Conservation (phyloP, 2,888 invertebrate genomes). For the Hololepta plana region DNA sequence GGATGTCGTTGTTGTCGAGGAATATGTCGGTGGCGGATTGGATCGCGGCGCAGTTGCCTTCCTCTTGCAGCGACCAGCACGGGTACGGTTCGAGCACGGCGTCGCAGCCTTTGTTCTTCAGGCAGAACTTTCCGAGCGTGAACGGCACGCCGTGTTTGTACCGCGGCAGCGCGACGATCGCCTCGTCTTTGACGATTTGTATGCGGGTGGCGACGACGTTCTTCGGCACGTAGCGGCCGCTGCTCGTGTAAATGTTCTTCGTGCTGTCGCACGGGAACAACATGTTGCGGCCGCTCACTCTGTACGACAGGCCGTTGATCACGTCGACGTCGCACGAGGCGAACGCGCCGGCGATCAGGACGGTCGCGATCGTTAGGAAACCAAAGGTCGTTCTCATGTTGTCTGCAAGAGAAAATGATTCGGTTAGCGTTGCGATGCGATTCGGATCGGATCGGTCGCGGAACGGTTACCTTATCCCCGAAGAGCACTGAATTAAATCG, state of each 20-base stretch:
- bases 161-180: constrained; percentile 38
- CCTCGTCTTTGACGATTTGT: constrained; percentile 37
- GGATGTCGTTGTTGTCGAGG: constrained; percentile 35
- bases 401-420: constrained; percentile 6
- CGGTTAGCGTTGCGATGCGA: no score
- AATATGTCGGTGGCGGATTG: constrained; percentile 52
- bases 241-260: constrained; percentile 35
- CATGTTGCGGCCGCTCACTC: constrained; percentile 26
- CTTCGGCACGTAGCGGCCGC: constrained; percentile 36
- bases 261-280: constrained; percentile 40
- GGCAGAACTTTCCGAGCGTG: constrained; percentile 36
- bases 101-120: constrained; percentile 30
- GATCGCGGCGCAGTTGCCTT: constrained; percentile 45
- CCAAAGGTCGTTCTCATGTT: constrained; percentile 10
- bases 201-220: constrained; percentile 42
- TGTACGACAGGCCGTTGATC: constrained; percentile 19
- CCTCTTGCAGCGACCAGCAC: constrained; percentile 51
- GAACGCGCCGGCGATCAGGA: constrained; percentile 10
- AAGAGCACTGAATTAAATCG: background rate
- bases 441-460: no score
- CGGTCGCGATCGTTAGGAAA: constrained; percentile 12
- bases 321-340: constrained; percentile 14
- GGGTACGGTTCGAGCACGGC: constrained; percentile 41
- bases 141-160: constrained; percentile 41
- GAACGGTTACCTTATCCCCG: no score